Evolutionary conservation across 2,797 vertebrate species (phyloP), one percentile per base, ranked within the genome.

Genomic region (Discoglossus pictus): DNA sequence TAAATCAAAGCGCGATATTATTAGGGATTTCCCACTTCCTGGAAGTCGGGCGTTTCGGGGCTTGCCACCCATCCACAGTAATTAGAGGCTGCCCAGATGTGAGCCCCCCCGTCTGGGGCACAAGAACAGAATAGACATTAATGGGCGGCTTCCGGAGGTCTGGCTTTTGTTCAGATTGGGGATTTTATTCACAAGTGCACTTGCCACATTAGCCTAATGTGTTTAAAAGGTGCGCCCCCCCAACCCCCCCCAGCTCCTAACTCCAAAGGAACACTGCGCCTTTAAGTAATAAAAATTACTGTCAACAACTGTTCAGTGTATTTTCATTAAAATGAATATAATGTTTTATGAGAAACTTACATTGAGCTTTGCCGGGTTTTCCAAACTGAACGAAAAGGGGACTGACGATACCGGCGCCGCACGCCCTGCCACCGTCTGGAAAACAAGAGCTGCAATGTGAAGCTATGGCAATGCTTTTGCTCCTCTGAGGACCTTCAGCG

Each of bases 291-390:
- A 76, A 83, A 79, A 83, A 72, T 74, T 73, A 68, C 74, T 44
- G 27, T 55, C 77, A 80, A 82, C 73, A 76, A 60, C 63, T 1
- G 38, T 60, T 17, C 16, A 1, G 50, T 61, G 75, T 70, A 53
- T 75, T 80, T 83, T 81, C 73, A 85, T 84, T 86, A 78, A 84
- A 92, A 83, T 80, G n/a, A n/a, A n/a, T n/a, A n/a, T n/a, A n/a
- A n/a, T n/a, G n/a, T n/a, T n/a, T n/a, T n/a, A n/a, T n/a, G n/a
- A n/a, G n/a, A n/a, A n/a, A n/a, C n/a, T n/a, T n/a, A n/a, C n/a
- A n/a, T n/a, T n/a, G n/a, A n/a, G n/a, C n/a, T n/a, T n/a, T n/a
- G n/a, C n/a, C n/a, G n/a, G n/a, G n/a, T n/a, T n/a, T n/a, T n/a
- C n/a, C n/a, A n/a, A n/a, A n/a, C n/a, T n/a, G n/a, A n/a, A n/a